Conservation (phyloP, 2,113 vertebrate genomes). For the Cercocebus atys region DNA sequence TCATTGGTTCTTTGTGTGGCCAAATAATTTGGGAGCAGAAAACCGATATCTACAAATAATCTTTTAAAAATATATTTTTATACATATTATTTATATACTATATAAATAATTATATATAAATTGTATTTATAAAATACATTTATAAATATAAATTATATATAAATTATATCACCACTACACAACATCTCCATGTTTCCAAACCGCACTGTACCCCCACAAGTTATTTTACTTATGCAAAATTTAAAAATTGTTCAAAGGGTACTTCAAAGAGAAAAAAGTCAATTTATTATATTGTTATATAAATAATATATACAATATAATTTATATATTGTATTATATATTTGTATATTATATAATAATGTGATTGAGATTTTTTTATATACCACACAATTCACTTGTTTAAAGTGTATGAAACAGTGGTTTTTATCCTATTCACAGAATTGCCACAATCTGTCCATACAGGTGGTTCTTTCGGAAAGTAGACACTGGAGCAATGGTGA, state of each 20-base stretch:
- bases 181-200: no score
- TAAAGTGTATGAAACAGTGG: background rate
- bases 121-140: no score
- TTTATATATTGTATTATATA: no score
- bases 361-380: conserved; percentile 29
- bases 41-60: background rate
- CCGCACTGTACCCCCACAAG: no score
- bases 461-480: background rate
- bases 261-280: background rate
- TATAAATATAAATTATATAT: no score
- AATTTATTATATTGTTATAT: background rate
- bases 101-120: no score
- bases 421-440: background rate
- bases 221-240: no score
- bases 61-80: background rate
- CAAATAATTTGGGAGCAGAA: background rate
- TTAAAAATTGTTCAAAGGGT: no score
- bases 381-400: background rate
- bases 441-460: background rate
- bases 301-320: no score
- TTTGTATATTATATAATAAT: background rate
- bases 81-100: no score
- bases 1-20: conserved; percentile 12
- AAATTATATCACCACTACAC: no score
- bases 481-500: background rate